Evolutionary conservation across 2,113 vertebrate genomes (phyloP).

Genomic region (Malurus elegans): DNA sequence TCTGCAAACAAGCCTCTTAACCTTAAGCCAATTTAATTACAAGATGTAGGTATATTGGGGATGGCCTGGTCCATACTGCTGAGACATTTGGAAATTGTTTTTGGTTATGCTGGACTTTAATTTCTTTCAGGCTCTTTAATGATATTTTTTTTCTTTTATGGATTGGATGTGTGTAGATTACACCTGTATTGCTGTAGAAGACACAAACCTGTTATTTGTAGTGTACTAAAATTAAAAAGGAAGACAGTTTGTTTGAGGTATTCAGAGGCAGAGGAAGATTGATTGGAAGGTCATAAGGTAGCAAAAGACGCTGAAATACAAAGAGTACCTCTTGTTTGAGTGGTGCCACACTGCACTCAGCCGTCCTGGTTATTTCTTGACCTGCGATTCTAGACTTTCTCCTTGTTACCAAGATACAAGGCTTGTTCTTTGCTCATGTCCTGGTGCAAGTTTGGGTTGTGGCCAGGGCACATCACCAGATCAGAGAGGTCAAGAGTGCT

Average conservation of each 20-base stretch:
- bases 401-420: not conserved
- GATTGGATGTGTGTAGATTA: not conserved
- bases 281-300: not conserved
- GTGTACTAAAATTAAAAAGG: not conserved
- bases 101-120: not conserved
- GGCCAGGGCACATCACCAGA: not conserved
- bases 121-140: not conserved
- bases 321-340: not conserved
- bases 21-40: not conserved
- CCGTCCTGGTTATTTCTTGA: not conserved
- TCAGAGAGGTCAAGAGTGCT: not conserved
- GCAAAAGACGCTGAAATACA: not conserved
- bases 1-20: not conserved
- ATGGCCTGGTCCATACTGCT: not conserved
- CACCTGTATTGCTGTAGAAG: not conserved
- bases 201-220: not conserved
- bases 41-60: not conserved
- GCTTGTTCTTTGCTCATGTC: not conserved
- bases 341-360: not conserved
- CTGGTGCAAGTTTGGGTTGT: not conserved
- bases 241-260: not conserved
- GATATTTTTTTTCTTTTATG: not conserved
- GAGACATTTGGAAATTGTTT: not conserved
- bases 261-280: not conserved
- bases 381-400: not conserved